Base-by-base conservation (phyloP, 2,888 invertebrate genomes). In the Dione juno region DNA sequence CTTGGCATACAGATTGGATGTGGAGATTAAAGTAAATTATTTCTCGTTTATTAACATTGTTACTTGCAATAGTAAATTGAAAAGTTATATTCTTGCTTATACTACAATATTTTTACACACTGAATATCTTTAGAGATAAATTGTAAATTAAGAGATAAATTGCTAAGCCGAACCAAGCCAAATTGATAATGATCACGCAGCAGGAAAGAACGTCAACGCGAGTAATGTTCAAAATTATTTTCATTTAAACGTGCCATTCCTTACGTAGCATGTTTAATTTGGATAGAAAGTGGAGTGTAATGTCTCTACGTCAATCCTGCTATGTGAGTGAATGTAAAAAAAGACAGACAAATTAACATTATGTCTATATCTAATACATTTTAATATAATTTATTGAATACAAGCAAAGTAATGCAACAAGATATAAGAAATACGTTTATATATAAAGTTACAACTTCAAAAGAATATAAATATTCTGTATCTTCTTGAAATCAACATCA, bases 1-100 rank as follows among this genome's bases (percentile, higher is more conserved):
- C 89, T 89, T 83, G 78, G 81, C 82, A 83, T 78, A 76, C 79
- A 81, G 86, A 87, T 87, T 87, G 82, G 81, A 79, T 78, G 76
- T 74, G 72, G 81, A 81, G 77, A 74, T 75, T 74, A 76, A 76
- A 57, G 68, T 74, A 65, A 59, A 71, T 71, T 66, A 73, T 71
- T 71, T 66, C 57, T 69, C 58, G 58, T 66, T 63, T 67, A 58
- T 71, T 71, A 53, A 66, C 54, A 35, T 65, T 61, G 57, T 41
- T 65, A 53, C 28, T 28, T 11, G 10, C 19, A 78, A 64, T 54
- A 45, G 28, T 63, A 13, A 28, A 57, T 69, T 57, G 64, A 54
- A 48, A 64, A 48, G 21, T 43, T 35, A 21, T 28, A 0, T 35
- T 35, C 6, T 1, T 54, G 16, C 37, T 57, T 7, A 16, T 8